Conservation (phyloP, 2,797 vertebrate genomes). For the Varecia variegata region DNA sequence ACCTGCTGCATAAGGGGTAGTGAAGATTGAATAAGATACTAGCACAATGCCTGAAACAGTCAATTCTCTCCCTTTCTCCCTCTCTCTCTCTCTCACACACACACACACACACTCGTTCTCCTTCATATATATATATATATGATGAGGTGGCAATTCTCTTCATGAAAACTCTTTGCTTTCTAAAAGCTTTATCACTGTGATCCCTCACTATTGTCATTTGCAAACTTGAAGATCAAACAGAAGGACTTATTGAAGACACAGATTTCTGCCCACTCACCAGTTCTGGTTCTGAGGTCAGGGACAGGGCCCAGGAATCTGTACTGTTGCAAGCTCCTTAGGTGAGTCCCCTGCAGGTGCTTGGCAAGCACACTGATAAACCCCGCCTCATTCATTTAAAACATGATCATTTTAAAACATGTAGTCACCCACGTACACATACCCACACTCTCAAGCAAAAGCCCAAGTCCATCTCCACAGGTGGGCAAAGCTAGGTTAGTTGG, state of each 20-base stretch:
- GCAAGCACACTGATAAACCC: neutral
- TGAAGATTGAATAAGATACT: neutral
- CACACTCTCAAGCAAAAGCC: neutral
- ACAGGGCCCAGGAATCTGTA: neutral
- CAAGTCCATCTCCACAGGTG: neutral
- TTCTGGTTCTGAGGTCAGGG: neutral
- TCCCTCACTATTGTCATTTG: neutral
- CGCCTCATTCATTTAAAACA: neutral
- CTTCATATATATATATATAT: neutral
- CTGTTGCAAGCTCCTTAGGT: neutral
- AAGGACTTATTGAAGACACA: neutral
- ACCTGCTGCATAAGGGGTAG: neutral
- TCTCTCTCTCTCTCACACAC: neutral
- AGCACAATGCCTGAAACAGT: neutral
- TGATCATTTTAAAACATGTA: neutral
- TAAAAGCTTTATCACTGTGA: neutral
- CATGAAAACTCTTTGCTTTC: neutral
- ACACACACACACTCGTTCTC: neutral
- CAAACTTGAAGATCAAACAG: neutral
- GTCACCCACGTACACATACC: accelerated
- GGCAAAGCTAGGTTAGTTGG: neutral
- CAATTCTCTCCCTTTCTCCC: neutral
- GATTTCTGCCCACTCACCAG: neutral
- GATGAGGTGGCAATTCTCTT: neutral
- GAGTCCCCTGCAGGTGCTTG: neutral